Evolutionary conservation across 2,113 vertebrate genomes (phyloP), one percentile per base, ranked within the genome.

Genomic region (Ailuropoda melanoleuca): DNA sequence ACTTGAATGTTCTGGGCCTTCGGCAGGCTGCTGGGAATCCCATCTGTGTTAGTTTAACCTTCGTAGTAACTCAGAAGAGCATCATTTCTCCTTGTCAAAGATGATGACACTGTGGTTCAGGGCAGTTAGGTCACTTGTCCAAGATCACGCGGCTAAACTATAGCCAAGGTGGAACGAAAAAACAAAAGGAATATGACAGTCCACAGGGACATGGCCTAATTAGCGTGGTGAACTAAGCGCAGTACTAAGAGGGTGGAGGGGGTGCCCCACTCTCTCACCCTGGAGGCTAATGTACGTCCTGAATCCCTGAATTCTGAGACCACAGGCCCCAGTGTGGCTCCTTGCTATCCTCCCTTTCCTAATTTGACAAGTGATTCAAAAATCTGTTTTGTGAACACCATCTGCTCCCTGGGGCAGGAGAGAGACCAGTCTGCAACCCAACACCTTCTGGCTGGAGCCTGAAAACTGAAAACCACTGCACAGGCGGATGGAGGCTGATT

Each of bases 321-420:
- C 81, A 18, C 31, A 37, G 56, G 66, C 43, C 77, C 39, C 82
- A n/a, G 39, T 4, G 75, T 9, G 14, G 81, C 66, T 84, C 37
- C 48, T 15, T 31, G 72, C 48, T 96, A 62, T 58, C 88, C 56
- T 29, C 43, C 94, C 75, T 0, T 70, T 0, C 62, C 23, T 83
- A 0, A 39, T 96, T 90, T 97, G 82, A 98, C 97, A 89, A 96
- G 90, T 87, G 80, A 83, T 92, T 97, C 96, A 93, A 95, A 95
- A 96, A 98, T 93, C 74, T 29, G 53, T 23, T 86, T 95, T 46
- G 96, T 77, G 66, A 85, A 19, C 6, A 15, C 50, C 92, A 17
- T 56, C 81, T 55, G 60, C 29, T 37, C 56, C 84, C 72, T 39
- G 64, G 64, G 34, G 48, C 89, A 89, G 78, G 78, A 93, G 88